phyloP scores from a whole-genome alignment of 2,888 invertebrate species.

The Scaptomyza parva region DNA sequence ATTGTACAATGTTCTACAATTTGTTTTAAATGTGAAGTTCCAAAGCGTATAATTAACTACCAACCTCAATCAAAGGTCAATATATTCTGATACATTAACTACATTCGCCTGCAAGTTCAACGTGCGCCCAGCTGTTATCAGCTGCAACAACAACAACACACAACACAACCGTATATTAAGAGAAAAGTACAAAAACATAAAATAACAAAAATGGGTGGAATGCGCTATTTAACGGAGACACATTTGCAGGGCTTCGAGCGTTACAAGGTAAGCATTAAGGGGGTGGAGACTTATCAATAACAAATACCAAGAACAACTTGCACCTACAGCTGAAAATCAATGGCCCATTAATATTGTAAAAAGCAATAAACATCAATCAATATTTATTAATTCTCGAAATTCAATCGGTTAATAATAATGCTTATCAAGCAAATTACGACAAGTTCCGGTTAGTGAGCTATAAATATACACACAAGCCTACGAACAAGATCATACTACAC shows the following conservation, averaged over 20 bases:
- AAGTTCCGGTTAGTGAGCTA: slow-evolving; percentile 23
- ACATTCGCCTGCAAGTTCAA: slow-evolving; percentile 23
- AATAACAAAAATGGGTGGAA: slow-evolving; percentile 79
- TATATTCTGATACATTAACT: slow-evolving; percentile 27
- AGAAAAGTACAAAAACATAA: slow-evolving; percentile 8
- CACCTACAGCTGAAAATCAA: slow-evolving; percentile 48
- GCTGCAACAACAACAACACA: slow-evolving; percentile 28
- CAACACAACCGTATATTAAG: slow-evolving; percentile 20
- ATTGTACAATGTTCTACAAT: slow-evolving; percentile 37
- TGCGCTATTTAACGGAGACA: slow-evolving; percentile 83
- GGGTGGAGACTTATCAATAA: background rate
- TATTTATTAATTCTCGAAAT: slow-evolving; percentile 26
- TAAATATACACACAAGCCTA: background rate
- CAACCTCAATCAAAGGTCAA: slow-evolving; percentile 35
- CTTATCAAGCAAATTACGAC: slow-evolving; percentile 24
- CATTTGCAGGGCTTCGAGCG: slow-evolving; percentile 85
- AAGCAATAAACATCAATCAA: slow-evolving; percentile 23
- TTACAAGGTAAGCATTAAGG: slow-evolving; percentile 83
- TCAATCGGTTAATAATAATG: slow-evolving; percentile 15
- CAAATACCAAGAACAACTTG: background rate
- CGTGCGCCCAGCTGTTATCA: slow-evolving; percentile 51
- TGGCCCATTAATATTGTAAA: slow-evolving; percentile 37
- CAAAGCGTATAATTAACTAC: slow-evolving; percentile 22
- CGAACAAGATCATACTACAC: slow-evolving; percentile 6
- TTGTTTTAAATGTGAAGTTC: slow-evolving; percentile 19